Conservation (phyloP, 2,113 vertebrate genomes). For the Parus major region DNA sequence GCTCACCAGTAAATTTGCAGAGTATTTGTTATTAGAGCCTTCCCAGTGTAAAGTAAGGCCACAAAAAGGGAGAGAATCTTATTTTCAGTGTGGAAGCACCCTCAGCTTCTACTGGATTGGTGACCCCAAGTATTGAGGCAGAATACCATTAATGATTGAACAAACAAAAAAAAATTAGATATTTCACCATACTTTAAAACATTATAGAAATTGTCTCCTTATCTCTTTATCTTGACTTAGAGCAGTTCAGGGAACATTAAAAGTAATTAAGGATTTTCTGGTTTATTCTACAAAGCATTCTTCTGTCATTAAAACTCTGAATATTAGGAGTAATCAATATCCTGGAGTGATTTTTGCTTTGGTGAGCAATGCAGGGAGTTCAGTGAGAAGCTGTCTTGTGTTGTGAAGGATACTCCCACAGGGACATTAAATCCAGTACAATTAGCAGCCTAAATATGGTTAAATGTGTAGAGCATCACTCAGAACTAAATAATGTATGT, state of each 20-base stretch:
- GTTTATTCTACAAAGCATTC: not conserved
- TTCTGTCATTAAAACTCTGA: not conserved
- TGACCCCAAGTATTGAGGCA: not conserved
- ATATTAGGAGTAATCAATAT: slow-evolving; percentile 6
- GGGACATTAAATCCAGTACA: slow-evolving; percentile 1
- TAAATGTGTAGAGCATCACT: slow-evolving; percentile 31
- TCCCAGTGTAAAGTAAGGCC: not conserved
- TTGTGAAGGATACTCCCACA: not conserved
- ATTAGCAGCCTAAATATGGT: slow-evolving; percentile 46
- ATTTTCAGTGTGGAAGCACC: not conserved
- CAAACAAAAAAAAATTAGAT: not conserved
- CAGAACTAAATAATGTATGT: slow-evolving; percentile 69
- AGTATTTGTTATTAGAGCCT: not conserved
- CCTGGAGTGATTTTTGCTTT: not conserved
- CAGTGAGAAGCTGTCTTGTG: not conserved
- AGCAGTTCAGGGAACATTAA: not conserved
- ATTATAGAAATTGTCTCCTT: not conserved
- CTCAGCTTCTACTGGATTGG: not conserved
- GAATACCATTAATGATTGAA: not conserved
- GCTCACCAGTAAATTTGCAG: not conserved
- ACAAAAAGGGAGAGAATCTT: not conserved
- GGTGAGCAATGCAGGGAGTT: not conserved
- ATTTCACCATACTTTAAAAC: not conserved
- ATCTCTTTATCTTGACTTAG: not conserved
- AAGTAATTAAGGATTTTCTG: not conserved